Base-by-base conservation (phyloP, 1,140 invertebrate genomes). In the Drosophila bifasciata region DNA sequence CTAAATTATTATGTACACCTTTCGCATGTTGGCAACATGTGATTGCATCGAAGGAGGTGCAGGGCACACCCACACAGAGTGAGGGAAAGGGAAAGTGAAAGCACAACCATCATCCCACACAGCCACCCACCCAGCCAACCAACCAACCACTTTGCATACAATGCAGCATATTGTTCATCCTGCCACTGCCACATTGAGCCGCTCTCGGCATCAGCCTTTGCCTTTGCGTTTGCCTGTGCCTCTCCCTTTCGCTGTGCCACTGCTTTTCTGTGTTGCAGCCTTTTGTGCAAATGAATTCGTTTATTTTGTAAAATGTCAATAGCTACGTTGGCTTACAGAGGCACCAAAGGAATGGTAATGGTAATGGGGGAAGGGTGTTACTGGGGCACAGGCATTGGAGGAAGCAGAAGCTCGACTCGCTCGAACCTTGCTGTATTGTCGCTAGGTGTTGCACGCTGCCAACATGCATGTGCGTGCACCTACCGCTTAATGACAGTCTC, bases 261-360 rank as follows among this genome's bases (percentile, higher is more conserved):
- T n/a, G n/a, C n/a, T n/a, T n/a, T n/a, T 48, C 44, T 44, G n/a
- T 28, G 28, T 1, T 28, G 57, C 61, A 50, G 58, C 45, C 76
- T 77, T 80, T 81, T 78, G 77, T 81, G 83, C 74, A 86, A 86
- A 86, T 86, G 83, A 86, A 81, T 86, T 81, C 81, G 81, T 86
- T 86, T 86, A 86, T 86, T 86, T 88, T 86, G 81, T 88, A 88
- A 86, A 86, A 86, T 86, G 83, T 86, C 81, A 86, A 88, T 88
- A 86, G 83, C 68, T 88, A 53, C 73, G 64, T 57, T 58, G 83
- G 78, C 64, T 68, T 68, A 68, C 61, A 60, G 51, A 43, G 11
- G n/a, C 41, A 4, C 4, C 13, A 11, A 17, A 21, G 25, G 19
- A 3, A 15, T 15, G 41, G 25, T 8, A 39, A 57, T 17, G 39